Conservation (phyloP, 2,888 invertebrate genomes). For the Lasioglossum morio region DNA sequence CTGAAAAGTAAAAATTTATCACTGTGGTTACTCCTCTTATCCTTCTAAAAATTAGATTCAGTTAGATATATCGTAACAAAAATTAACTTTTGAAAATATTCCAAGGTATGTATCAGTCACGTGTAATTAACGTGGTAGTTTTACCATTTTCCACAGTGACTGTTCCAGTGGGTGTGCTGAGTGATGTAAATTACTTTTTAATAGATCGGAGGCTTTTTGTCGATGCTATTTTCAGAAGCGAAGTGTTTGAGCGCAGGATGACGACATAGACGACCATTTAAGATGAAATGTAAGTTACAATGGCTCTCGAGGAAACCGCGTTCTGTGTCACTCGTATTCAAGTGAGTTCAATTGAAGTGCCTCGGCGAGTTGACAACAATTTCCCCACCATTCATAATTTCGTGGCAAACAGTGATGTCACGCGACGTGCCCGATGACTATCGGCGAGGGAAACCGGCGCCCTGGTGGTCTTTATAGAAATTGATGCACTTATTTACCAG, state of each 20-base stretch:
- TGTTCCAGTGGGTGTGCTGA: not conserved
- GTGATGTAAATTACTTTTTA: not conserved
- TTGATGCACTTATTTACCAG: not conserved
- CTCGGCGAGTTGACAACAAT: conserved; percentile 47
- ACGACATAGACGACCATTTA: conserved; percentile 49
- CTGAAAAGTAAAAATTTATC: not conserved
- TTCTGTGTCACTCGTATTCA: conserved; percentile 63
- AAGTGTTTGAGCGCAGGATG: conserved; percentile 28
- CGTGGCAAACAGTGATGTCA: conserved; percentile 66
- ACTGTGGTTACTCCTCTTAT: not conserved
- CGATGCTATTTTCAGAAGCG: conserved; percentile 63
- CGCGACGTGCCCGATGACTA: conserved; percentile 54
- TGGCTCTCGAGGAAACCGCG: conserved; percentile 61
- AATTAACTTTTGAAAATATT: not conserved
- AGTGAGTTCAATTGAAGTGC: conserved; percentile 79
- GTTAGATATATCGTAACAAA: not conserved
- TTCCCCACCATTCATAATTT: conserved; percentile 49
- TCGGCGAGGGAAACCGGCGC: conserved; percentile 45
- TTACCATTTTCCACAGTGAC: not conserved
- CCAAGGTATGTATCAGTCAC: not conserved
- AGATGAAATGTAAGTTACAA: conserved; percentile 47
- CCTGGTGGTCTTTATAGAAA: conserved; percentile 10
- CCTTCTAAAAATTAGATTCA: not conserved
- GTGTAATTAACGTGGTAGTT: not conserved
- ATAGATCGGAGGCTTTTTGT: conserved; percentile 53